Evolutionary conservation across 2,797 vertebrate genomes (phyloP), one percentile per base, ranked within the genome.

Genomic region (Coregonus ussuriensis): DNA sequence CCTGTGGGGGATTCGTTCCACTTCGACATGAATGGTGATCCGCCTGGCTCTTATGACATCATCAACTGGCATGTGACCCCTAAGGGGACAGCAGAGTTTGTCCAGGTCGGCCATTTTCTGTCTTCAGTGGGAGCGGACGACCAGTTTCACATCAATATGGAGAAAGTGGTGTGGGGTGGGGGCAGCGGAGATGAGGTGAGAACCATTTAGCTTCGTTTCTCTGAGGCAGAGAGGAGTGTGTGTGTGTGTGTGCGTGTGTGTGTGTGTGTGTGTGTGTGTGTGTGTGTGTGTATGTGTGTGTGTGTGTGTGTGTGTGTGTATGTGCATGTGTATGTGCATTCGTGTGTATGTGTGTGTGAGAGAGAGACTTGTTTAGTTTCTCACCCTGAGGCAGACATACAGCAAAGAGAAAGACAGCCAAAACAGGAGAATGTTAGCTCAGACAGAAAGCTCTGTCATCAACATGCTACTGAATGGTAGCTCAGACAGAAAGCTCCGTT

Each of bases 51-150:
- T 6, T 86, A 87, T 52, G 89, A 91, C 81, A 89, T 91, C 62
- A 84, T 92, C 75, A 89, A 88, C 85, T 92, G 91, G 87, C 86
- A 89, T 15, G 74, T 86, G 15, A 82, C 78, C 31, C 73, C 76
- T 72, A 65, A 81, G 3, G 80, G 82, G 72, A 77, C 68, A 51
- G 79, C 79, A 71, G 63, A 84, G 63, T 89, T 91, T 80, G 73
- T 85, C 68, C 82, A 85, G 41, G 83, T 88, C 37, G 88, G 89
- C 6, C 88, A 84, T 74, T 91, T 88, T 84, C 81, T 87, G 65
- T 78, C 80, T 70, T 80, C 71, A 13, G 78, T 83, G 21, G 82
- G 78, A 54, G 85, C 79, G 56, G 74, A 77, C 33, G 80, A 68
- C 18, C 75, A 84, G n/a, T 88, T 91, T 79, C 75, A 87, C 25